Conservation (phyloP, 2,888 invertebrate genomes). For the Leptothorax acervorum region DNA sequence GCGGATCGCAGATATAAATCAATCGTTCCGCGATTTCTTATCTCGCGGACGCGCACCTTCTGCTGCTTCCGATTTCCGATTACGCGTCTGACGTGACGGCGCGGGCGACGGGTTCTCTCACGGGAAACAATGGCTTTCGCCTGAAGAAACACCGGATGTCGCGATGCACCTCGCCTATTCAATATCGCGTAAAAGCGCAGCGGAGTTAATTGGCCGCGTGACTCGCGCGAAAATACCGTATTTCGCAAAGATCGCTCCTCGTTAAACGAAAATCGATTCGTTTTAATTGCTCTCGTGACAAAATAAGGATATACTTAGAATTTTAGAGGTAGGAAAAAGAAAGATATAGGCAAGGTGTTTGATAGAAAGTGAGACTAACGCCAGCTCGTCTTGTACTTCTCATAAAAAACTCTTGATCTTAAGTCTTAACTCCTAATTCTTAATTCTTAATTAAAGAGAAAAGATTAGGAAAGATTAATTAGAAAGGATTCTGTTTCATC, state of each 20-base stretch:
- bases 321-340: not conserved
- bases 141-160: conserved; percentile 21
- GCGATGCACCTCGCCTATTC: conserved; percentile 1
- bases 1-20: conserved; percentile 43
- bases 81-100: not conserved
- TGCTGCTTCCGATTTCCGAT: conserved; percentile 11
- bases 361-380: not conserved
- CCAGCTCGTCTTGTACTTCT: not conserved
- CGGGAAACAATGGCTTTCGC: conserved; percentile 39
- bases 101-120: conserved; percentile 4
- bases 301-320: not conserved
- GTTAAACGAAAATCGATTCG: not conserved
- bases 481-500: not conserved
- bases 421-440: not conserved
- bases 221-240: not conserved
- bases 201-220: not conserved
- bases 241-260: not conserved
- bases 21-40: conserved; percentile 32
- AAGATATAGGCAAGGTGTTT: not conserved
- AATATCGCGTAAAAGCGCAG: conserved; percentile 16
- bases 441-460: not conserved
- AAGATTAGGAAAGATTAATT: not conserved
- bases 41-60: conserved; percentile 7
- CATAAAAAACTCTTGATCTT: not conserved
- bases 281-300: not conserved